A percentile compares a stretch with the other conserved stretches of the same genome.
These are phyloP conservation scores for Ivindomyrus marchei DNA, from an alignment of 2,113 vertebrate genomes.

Conservation along the genomic window DNA sequence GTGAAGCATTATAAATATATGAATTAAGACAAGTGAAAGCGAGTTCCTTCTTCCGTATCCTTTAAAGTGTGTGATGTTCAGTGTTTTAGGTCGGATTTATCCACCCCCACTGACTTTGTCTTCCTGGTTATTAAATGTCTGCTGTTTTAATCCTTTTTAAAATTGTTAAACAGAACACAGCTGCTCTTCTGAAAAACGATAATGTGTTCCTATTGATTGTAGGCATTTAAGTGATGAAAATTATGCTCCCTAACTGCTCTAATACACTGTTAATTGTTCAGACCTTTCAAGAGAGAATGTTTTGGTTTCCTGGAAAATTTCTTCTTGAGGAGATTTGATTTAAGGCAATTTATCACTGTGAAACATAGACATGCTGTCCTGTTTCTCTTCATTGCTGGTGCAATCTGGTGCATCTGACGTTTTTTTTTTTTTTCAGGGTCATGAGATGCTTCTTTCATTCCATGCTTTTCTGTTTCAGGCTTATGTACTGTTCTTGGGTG, in stretches of 20 bases:
- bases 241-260: neutral
- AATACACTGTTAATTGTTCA: neutral
- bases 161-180: neutral
- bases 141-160: neutral
- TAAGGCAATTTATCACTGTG: neutral
- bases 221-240: neutral
- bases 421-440: neutral
- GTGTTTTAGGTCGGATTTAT: neutral
- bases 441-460: neutral
- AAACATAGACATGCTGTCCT: neutral
- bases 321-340: neutral
- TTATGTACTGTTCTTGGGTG: neutral
- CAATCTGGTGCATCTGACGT: neutral
- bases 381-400: neutral
- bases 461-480: neutral
- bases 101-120: neutral
- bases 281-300: neutral
- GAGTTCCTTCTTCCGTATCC: neutral
- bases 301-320: neutral
- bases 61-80: neutral
- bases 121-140: neutral
- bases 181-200: constrained; percentile 1
- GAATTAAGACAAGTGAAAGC: neutral
- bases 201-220: neutral
- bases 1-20: neutral